Percentiles rank a stretch among this genome's conserved stretches.
Evolutionary conservation across 2,888 invertebrate genomes (phyloP).

Genomic region (Xanthorhoe spadicearia): DNA sequence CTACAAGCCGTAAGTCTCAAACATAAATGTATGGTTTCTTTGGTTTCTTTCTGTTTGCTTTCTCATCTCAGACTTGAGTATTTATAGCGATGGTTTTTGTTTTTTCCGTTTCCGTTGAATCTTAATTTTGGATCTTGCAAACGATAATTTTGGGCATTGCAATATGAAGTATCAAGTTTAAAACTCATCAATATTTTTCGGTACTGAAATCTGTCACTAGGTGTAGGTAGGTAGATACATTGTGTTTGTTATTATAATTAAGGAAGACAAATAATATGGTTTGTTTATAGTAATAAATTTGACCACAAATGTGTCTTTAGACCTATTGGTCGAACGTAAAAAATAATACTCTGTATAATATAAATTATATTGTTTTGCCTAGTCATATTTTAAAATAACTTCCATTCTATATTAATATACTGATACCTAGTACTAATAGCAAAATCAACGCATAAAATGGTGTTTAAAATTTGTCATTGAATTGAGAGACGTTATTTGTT

Average conservation of each 20-base stretch:
- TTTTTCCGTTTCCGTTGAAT: constrained; percentile 9
- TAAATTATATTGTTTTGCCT: background rate
- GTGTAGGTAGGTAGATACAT: background rate
- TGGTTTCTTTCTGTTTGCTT: background rate
- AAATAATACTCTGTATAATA: background rate
- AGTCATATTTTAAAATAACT: background rate
- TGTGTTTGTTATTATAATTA: background rate
- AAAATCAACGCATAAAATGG: background rate
- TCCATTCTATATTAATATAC: background rate
- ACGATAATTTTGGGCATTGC: background rate
- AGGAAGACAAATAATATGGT: background rate
- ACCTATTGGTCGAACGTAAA: background rate
- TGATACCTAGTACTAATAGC: background rate
- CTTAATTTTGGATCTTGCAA: constrained; percentile 5
- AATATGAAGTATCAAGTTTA: background rate
- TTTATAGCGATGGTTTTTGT: constrained; percentile 10
- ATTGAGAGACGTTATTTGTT: background rate
- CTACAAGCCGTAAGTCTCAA: too few species aligned
- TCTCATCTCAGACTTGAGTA: constrained; percentile 14
- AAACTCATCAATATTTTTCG: background rate
- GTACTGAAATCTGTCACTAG: background rate
- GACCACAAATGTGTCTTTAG: background rate
- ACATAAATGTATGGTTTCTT: background rate
- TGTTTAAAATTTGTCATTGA: background rate
- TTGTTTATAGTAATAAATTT: background rate